A percentile compares a stretch with the other conserved stretches of the same genome.
Evolutionary conservation across 2,113 vertebrate species (phyloP).

Genomic region (Saguinus midas): DNA sequence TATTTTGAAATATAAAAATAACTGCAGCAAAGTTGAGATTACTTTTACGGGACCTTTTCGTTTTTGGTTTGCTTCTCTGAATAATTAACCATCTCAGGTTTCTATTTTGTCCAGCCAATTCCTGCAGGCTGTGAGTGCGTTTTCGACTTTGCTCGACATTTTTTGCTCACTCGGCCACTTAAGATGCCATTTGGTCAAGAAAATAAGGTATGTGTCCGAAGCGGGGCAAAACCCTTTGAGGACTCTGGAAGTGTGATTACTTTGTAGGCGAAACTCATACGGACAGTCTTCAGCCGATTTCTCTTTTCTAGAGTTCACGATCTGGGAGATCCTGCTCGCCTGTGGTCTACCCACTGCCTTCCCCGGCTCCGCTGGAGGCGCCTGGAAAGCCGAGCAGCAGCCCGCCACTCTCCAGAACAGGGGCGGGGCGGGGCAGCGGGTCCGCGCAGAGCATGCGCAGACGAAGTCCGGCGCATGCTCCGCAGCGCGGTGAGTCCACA

Average conservation of each 20-base stretch:
- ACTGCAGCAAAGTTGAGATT: not conserved
- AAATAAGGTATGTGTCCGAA: not conserved
- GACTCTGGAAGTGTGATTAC: not conserved
- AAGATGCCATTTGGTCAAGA: not conserved
- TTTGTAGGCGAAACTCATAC: not conserved
- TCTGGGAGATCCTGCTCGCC: accelerated
- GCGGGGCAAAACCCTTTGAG: not conserved
- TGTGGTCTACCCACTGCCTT: accelerated
- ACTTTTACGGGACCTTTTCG: not conserved
- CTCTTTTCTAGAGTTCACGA: not conserved
- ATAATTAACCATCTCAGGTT: not conserved
- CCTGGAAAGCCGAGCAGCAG: accelerated
- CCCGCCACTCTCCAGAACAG: accelerated
- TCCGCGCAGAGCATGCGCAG: conserved; percentile 55
- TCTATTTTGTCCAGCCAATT: not conserved
- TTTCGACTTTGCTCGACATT: not conserved
- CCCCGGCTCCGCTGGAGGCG: too few relatives aligned
- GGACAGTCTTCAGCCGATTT: accelerated
- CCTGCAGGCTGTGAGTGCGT: not conserved
- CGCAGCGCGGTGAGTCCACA: not conserved
- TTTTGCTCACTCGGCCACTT: not conserved
- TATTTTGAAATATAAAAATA: conserved; percentile 1
- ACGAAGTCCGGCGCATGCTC: conserved; percentile 64
- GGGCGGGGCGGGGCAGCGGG: not conserved
- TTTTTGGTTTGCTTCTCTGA: not conserved